These are phyloP conservation scores for Drosophila malerkotliana DNA, from an alignment of 1,140 invertebrate species.

Conservation along the genomic window DNA sequence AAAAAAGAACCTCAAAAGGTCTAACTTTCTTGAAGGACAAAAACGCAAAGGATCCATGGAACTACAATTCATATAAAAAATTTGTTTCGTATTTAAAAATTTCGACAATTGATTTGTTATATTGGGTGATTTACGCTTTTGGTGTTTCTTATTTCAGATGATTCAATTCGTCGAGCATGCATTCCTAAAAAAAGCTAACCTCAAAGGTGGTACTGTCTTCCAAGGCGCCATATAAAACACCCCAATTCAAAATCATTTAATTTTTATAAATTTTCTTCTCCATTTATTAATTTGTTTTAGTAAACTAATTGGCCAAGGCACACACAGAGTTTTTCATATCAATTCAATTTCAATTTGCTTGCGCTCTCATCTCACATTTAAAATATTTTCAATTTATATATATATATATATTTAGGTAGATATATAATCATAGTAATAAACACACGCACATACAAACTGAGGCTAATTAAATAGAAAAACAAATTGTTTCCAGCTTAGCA, in stretches of 20 bases:
- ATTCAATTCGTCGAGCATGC: no score
- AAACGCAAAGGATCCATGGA: no score
- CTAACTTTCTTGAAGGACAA: no score
- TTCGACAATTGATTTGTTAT: no score
- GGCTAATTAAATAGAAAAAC: conserved; percentile 48
- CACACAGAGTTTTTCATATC: conserved; percentile 51
- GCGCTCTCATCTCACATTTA: conserved; percentile 37
- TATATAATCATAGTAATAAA: conserved; percentile 41
- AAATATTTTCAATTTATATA: conserved; percentile 24
- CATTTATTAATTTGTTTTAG: conserved; percentile 78
- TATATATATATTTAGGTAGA: conserved; percentile 13
- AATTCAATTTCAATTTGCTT: conserved; percentile 30
- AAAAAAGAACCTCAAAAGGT: no score
- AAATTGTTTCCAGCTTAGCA: conserved; percentile 40
- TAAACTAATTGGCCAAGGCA: conserved; percentile 78
- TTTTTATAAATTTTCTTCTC: conserved; percentile 63
- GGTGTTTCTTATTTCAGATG: no score
- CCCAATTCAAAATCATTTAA: neutral
- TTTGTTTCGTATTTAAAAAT: no score
- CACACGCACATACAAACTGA: conserved; percentile 40
- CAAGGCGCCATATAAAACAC: no score
- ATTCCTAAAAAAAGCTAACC: no score
- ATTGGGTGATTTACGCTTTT: no score
- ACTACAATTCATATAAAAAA: no score
- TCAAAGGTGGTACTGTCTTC: no score